Conservation (phyloP, 2,797 vertebrate genomes). For the Lepus townsendii region DNA sequence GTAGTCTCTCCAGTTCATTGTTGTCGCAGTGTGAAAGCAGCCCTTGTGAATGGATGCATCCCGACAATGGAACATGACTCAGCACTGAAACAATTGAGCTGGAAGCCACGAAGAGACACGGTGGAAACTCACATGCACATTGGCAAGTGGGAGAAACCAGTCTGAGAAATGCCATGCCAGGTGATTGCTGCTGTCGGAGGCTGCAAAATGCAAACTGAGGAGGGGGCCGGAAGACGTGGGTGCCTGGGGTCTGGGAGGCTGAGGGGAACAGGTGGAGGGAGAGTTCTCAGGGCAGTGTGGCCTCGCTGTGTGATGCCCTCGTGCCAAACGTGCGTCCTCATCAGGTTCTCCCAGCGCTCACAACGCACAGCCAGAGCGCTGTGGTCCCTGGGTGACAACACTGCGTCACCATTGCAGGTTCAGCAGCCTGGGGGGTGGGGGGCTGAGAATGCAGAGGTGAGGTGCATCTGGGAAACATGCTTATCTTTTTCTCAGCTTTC, state of each 20-base stretch:
- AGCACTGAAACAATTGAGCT: not conserved
- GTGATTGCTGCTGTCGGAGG: not conserved
- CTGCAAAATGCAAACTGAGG: not conserved
- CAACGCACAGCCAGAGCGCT: not conserved
- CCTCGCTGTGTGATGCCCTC: not conserved
- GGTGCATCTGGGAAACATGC: not conserved
- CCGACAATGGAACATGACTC: not conserved
- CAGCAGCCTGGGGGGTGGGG: not conserved
- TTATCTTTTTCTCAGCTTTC: not conserved
- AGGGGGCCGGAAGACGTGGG: too few species aligned
- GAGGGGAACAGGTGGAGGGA: not conserved
- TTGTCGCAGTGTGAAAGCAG: not conserved
- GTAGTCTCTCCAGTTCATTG: not conserved
- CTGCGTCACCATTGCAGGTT: not conserved
- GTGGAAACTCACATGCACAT: not conserved
- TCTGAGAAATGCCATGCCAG: not conserved
- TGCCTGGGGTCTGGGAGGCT: not conserved
- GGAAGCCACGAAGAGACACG: accelerated
- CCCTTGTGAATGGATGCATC: not conserved
- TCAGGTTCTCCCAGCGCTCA: not conserved
- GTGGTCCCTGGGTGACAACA: too few species aligned
- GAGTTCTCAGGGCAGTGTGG: not conserved
- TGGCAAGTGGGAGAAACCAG: not conserved
- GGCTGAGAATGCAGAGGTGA: not conserved
- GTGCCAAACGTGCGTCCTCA: not conserved